Base-by-base conservation (phyloP, 2,797 vertebrate species). In the Tenualosa thibaudeaui region DNA sequence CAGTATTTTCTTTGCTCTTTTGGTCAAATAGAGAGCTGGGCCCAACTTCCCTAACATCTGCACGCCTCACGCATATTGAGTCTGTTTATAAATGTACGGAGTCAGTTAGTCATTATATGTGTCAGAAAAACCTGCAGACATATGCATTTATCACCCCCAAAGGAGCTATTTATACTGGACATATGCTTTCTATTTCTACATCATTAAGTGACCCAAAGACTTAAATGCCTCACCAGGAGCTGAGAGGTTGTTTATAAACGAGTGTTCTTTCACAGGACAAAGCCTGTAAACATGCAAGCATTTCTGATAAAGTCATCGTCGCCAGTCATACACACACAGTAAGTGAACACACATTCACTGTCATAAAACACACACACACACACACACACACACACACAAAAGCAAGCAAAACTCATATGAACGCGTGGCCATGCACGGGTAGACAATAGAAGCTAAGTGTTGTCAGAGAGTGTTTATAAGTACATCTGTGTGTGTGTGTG, bases 391-490 rank as follows among this genome's bases (percentile, higher is more conserved):
- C 56, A 46, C 75, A 51, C 82, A 83, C 68, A 84, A n/a, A 81
- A 40, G 78, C 46, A 68, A 3, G 9, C 26, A 68, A 68, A 68
- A 37, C 62, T 31, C 26, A 51, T 53, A 46, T 49, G 60, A 58
- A 83, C 60, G 85, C 58, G 51, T 12, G 37, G 50, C 81, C 81
- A 81, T 43, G 56, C 40, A 31, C 10, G 40, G 19, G 7, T n/a
- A 81, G 84, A 88, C 88, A 91, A 90, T 85, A 31, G 15, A 86
- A 84, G 83, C 88, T 85, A 87, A 89, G 62, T 84, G 68, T 51
- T 54, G 50, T 81, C 4, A 19, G 3, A 56, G 83, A 83, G 37
- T 46, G 68, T 40, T 12, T 31, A 10, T 71, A 24, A 56, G 15
- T 19, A 15, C 54, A 58, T 22, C 22, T 58, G 56, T 58, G 56